Evolutionary conservation across 2,888 invertebrate species (phyloP).

Genomic region (Rhopalosiphum nymphaeae): DNA sequence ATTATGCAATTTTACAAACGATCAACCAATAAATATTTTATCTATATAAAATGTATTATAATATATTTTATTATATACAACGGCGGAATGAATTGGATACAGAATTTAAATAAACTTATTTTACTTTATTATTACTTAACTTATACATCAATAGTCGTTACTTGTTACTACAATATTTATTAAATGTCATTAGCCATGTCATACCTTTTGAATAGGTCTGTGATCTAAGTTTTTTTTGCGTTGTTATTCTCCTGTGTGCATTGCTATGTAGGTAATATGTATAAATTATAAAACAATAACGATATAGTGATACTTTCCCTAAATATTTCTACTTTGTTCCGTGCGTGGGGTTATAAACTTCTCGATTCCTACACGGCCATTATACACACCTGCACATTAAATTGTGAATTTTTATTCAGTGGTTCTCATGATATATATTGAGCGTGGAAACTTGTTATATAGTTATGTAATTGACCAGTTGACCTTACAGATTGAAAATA

Average conservation of each 20-base stretch:
- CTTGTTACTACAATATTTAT: neutral
- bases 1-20: constrained; percentile 27
- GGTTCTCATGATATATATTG: constrained; percentile 21
- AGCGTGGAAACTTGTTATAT: constrained; percentile 18
- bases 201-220: neutral
- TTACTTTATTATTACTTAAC: neutral
- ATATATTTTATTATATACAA: neutral
- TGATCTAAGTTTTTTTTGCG: neutral
- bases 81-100: neutral
- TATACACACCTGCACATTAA: constrained; percentile 29
- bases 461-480: constrained; percentile 42
- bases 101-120: neutral
- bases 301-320: neutral
- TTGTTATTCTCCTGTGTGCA: neutral
- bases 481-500: constrained; percentile 34
- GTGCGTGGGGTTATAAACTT: constrained; percentile 12
- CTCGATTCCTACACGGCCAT: neutral
- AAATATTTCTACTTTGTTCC: neutral
- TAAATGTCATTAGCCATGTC: neutral
- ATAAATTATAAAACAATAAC: neutral
- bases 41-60: neutral
- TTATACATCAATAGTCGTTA: neutral
- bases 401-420: constrained; percentile 36
- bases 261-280: neutral
- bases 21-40: neutral